Percentiles rank a stretch among this genome's conserved stretches.
These are phyloP conservation scores for Aldabrachelys gigantea DNA, from an alignment of 2,113 vertebrate genomes.

Conservation along the genomic window DNA sequence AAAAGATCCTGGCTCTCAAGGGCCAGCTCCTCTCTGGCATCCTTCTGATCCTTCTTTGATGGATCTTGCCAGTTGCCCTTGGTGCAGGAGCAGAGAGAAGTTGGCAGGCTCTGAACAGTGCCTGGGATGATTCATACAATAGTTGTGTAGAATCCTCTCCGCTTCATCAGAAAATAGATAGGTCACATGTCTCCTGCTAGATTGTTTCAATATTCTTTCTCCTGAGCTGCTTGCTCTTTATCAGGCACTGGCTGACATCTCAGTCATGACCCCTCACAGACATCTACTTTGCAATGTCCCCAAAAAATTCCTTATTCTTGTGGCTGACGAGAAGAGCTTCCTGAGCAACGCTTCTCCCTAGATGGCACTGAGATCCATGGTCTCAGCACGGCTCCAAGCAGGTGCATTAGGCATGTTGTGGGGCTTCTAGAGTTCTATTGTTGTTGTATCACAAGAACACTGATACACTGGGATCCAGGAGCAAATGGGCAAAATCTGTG, in stretches of 20 bases:
- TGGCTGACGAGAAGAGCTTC: background rate
- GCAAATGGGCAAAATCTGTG: background rate
- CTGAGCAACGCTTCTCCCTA: background rate
- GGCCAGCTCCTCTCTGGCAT: too few species aligned
- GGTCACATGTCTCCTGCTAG: background rate
- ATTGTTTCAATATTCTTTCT: background rate
- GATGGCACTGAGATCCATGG: too few species aligned
- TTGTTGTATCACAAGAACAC: too few species aligned
- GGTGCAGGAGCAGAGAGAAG: background rate
- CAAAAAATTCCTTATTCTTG: background rate
- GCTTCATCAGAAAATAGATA: background rate
- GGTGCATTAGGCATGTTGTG: too few species aligned
- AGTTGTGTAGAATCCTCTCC: background rate
- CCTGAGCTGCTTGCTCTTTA: background rate
- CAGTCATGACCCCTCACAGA: background rate
- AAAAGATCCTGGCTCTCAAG: too few species aligned
- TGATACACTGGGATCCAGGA: background rate
- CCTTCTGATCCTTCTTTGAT: too few species aligned
- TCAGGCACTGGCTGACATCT: background rate
- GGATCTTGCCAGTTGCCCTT: too few species aligned
- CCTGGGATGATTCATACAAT: background rate
- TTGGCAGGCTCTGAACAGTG: background rate
- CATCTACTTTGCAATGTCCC: background rate
- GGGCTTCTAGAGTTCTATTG: too few species aligned
- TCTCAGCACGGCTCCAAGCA: too few species aligned